Evolutionary conservation across 2,888 invertebrate species (phyloP).

Genomic region (Crocallis elinguaria): DNA sequence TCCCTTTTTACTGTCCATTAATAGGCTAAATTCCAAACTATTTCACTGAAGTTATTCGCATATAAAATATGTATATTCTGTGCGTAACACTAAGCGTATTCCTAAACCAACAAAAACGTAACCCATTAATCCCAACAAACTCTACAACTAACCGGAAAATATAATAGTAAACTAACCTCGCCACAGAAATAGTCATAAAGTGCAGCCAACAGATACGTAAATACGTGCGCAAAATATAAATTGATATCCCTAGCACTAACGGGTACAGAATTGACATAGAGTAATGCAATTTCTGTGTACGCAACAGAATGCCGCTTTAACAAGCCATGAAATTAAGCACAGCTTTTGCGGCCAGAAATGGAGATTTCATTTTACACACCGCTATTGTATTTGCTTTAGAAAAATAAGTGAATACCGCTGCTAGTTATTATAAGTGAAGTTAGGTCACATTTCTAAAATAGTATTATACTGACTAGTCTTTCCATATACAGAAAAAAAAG

Average conservation of each 20-base stretch:
- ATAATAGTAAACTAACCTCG: constrained; percentile 21
- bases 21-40: no score
- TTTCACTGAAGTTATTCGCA: no score
- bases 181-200: constrained; percentile 16
- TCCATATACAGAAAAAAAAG: no score
- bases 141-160: constrained; percentile 14
- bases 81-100: no score
- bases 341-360: constrained; percentile 13
- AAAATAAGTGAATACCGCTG: no score
- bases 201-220: constrained; percentile 18
- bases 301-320: constrained; percentile 21
- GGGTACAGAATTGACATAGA: constrained; percentile 24
- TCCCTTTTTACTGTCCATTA: no score
- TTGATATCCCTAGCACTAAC: constrained; percentile 10
- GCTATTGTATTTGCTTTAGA: no score
- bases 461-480: no score
- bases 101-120: background rate
- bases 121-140: constrained; percentile 1
- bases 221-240: constrained; percentile 28
- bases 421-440: no score
- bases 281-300: constrained; percentile 32
- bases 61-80: no score
- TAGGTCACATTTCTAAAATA: no score
- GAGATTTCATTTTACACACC: constrained; percentile 11
- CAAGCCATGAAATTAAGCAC: constrained; percentile 23